Evolutionary conservation across 2,113 vertebrate species (phyloP), one percentile per base, ranked within the genome.

Genomic region (Periophthalmodon schlosseri): DNA sequence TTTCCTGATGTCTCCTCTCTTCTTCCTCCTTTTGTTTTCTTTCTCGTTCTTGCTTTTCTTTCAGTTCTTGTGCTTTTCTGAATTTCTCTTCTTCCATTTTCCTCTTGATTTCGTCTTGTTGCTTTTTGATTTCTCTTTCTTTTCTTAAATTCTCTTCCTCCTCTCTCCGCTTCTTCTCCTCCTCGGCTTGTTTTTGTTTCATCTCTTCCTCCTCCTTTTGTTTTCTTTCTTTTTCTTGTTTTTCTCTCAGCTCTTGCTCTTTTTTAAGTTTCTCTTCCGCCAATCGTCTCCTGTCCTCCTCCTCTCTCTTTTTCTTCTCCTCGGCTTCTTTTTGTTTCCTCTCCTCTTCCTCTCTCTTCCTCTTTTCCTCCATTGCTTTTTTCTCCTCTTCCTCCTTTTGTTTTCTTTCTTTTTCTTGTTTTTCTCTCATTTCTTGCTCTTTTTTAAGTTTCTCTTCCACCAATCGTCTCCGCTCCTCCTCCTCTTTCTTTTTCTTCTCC

Each of bases 371-470:
- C 1, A 18, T 8, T 18, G 6, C 16, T 52, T 52, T 52, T 20
- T 20, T 52, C 49, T 52, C 49, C 5, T 52, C 49, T 52, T 52
- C 49, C 16, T 52, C 49, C 5, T 52, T 86, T 61, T n/a, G 77
- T 50, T 49, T 70, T 16, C 33, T 80, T 56, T 85, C 72, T 52
- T 89, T 82, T 28, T 91, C 89, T 10, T 82, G 74, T 52, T 23
- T 5, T n/a, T 28, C n/a, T 74, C 8, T 11, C 84, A 52, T 4
- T 57, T 69, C 71, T 33, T 91, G 87, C 9, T 83, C 49, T 52
- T 52, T 20, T 52, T 18, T 52, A 52, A 52, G 49, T 52, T 52
- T 20, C 6, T 52, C 49, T n/a, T 56, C 52, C 50, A 5, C 4
- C n/a, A 56, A 0, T 56, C 47, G 47, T 16, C 2, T 49, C 47